Conservation (phyloP, 2,888 invertebrate species). For the Deroplatys truncata region DNA sequence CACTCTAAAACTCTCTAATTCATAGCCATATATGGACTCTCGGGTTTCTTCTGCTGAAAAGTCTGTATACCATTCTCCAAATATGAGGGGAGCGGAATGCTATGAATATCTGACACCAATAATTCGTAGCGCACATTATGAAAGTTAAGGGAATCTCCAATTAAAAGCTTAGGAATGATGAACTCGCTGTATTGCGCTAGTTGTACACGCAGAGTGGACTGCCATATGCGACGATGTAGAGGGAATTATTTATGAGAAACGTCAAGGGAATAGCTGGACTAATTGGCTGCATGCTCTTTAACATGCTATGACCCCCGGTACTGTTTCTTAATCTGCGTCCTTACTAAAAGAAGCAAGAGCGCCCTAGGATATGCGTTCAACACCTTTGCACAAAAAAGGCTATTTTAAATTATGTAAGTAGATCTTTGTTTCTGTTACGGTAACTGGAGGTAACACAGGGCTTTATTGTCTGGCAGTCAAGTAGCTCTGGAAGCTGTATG, state of each 20-base stretch:
- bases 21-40: no score
- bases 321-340: background rate
- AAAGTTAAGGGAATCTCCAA: no score
- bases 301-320: background rate
- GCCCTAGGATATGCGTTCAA: background rate
- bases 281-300: background rate
- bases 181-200: no score
- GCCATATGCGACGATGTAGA: background rate
- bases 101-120: no score
- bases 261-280: background rate
- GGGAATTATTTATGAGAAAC: background rate
- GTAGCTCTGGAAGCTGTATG: no score
- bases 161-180: no score
- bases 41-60: no score
- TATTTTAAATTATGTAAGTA: background rate
- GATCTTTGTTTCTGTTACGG: background rate
- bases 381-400: background rate
- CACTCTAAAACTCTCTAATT: no score
- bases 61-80: no score
- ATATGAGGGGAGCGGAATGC: no score
- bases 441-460: background rate
- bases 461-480: background rate
- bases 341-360: background rate
- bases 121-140: no score
- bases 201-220: no score